These are phyloP conservation scores for Enteromius argenteus DNA, from an alignment of 2,797 vertebrate species.

Conservation along the genomic window DNA sequence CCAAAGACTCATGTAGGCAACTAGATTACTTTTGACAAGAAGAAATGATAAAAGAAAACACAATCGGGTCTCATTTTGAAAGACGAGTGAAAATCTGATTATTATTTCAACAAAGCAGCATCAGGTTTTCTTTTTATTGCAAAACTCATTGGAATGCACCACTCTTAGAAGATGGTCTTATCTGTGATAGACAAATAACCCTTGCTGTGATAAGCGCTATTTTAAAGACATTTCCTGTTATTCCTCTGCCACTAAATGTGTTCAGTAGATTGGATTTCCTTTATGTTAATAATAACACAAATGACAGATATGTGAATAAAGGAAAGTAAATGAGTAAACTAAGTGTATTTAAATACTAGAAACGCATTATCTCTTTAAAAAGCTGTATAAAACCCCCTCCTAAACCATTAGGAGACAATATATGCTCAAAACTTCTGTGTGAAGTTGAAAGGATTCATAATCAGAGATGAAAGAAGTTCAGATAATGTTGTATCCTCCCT, in stretches of 20 bases:
- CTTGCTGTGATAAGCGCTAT: slow-evolving; percentile 33
- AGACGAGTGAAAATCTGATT: slow-evolving; percentile 27
- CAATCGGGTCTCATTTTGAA: slow-evolving; percentile 20
- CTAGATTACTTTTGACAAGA: slow-evolving; percentile 43
- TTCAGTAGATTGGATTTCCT: slow-evolving; percentile 11
- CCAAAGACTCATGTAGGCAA: slow-evolving; percentile 4
- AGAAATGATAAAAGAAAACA: slow-evolving; percentile 22
- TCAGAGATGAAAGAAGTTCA: slow-evolving; percentile 21
- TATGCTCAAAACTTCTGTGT: slow-evolving; percentile 13
- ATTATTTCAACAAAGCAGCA: slow-evolving; percentile 49
- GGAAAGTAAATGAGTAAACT: slow-evolving; percentile 21
- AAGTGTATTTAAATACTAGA: slow-evolving; percentile 13
- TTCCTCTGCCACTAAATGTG: slow-evolving; percentile 35
- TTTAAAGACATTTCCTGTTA: slow-evolving; percentile 40
- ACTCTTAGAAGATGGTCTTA: slow-evolving; percentile 26
- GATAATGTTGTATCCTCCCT: slow-evolving; percentile 31
- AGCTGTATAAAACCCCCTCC: not conserved
- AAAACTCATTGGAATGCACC: slow-evolving; percentile 19
- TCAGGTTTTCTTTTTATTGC: slow-evolving; percentile 39
- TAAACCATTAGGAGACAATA: slow-evolving; percentile 6
- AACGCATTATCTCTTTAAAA: not conserved
- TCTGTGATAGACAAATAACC: slow-evolving; percentile 35
- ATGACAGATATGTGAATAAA: slow-evolving; percentile 1
- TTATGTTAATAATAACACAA: slow-evolving; percentile 23
- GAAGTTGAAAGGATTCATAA: slow-evolving; percentile 28